phyloP scores from a whole-genome alignment of 2,888 invertebrate species.

The Lordiphosa fenestrarum region DNA sequence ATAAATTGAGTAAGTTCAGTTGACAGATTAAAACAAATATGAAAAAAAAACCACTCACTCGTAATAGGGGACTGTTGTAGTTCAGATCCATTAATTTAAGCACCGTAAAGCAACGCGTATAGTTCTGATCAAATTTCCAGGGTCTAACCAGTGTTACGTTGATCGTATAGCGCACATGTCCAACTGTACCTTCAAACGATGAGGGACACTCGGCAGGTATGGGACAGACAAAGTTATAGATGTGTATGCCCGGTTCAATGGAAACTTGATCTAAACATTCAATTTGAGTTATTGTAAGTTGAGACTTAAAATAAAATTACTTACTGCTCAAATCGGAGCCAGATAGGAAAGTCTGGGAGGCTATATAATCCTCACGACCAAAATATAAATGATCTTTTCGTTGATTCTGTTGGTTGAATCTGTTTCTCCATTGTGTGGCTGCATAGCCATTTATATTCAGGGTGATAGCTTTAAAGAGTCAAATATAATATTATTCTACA shows the following conservation, averaged over 20 bases:
- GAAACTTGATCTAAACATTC: conserved; percentile 38
- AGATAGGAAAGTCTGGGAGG: conserved; percentile 79
- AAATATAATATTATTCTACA: background rate
- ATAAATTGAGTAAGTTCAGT: too few relatives aligned
- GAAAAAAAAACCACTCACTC: conserved; percentile 28
- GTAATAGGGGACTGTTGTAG: conserved; percentile 51
- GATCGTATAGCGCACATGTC: conserved; percentile 82
- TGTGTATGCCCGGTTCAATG: conserved; percentile 81
- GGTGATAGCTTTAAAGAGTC: conserved; percentile 41
- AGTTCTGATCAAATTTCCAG: conserved; percentile 88
- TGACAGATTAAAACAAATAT: too few relatives aligned
- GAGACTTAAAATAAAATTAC: background rate
- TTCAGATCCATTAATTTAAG: conserved; percentile 87
- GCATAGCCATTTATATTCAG: conserved; percentile 60
- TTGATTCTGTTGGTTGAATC: conserved; percentile 9
- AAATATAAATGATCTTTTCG: conserved; percentile 24
- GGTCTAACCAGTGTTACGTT: conserved; percentile 88
- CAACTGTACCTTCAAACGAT: conserved; percentile 81
- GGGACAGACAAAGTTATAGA: conserved; percentile 81
- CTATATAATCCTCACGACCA: conserved; percentile 79
- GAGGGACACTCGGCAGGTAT: conserved; percentile 82
- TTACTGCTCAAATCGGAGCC: conserved; percentile 77
- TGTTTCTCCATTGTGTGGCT: conserved; percentile 57
- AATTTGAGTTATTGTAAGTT: background rate
- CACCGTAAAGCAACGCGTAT: conserved; percentile 88